Evolutionary conservation across 2,888 invertebrate species (phyloP).

Genomic region (Lithophane leautieri): DNA sequence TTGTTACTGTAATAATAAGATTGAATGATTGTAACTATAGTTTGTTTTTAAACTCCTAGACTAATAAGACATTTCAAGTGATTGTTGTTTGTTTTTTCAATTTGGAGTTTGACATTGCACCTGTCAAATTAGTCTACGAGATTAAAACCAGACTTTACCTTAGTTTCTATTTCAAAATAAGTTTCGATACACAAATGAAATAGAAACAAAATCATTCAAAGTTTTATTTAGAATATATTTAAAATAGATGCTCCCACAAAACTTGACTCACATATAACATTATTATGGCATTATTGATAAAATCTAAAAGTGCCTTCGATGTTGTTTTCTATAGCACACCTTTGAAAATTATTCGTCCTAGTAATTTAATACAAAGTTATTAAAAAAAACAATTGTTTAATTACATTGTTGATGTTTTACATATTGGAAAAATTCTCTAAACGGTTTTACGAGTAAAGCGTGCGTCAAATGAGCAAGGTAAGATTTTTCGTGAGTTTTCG

Average conservation of each 20-base stretch:
- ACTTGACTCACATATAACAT: constrained; percentile 3
- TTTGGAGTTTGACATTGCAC: too few relatives aligned
- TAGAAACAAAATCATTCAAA: not conserved
- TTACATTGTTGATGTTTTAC: not conserved
- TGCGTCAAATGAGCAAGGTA: constrained; percentile 12
- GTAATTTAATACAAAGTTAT: constrained; percentile 13
- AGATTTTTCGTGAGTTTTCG: constrained; percentile 12
- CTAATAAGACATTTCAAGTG: too few relatives aligned
- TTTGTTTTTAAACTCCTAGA: too few relatives aligned
- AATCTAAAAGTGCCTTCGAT: not conserved
- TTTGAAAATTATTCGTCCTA: not conserved
- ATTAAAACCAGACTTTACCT: too few relatives aligned
- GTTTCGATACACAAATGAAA: constrained; percentile 15
- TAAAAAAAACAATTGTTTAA: not conserved
- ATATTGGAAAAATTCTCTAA: not conserved
- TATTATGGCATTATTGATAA: not conserved
- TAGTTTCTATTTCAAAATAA: constrained; percentile 1
- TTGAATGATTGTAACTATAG: not conserved
- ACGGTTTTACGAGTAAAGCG: too few relatives aligned
- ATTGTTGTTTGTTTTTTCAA: too few relatives aligned
- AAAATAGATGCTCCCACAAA: constrained; percentile 13
- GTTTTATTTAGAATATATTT: constrained; percentile 7
- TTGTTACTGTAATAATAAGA: not conserved
- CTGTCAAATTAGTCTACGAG: too few relatives aligned
- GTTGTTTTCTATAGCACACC: not conserved